These are phyloP conservation scores for Cerastoderma edule DNA, from an alignment of 2,888 invertebrate species.

Conservation along the genomic window DNA sequence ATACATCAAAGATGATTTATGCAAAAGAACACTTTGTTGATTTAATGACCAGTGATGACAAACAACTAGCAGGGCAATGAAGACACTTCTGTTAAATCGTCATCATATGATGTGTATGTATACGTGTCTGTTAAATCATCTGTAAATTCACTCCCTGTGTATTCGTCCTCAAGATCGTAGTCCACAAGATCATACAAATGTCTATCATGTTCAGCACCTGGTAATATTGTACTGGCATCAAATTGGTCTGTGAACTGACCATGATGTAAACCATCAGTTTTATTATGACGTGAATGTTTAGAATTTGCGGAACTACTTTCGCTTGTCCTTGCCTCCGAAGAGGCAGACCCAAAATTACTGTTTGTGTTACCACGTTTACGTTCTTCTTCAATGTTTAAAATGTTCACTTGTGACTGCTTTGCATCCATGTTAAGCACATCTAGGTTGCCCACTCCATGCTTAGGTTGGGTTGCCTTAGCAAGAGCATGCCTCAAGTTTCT, in stretches of 20 bases:
- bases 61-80: conserved; percentile 52
- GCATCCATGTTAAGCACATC: conserved; percentile 53
- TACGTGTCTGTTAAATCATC: conserved; percentile 56
- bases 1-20: background rate
- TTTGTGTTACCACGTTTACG: conserved; percentile 23
- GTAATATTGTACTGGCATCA: conserved; percentile 26
- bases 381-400: conserved; percentile 20
- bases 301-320: conserved; percentile 30
- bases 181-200: conserved; percentile 49
- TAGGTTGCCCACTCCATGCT: conserved; percentile 29
- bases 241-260: too few relatives aligned
- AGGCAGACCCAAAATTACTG: conserved; percentile 19
- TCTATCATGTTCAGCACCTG: conserved; percentile 36
- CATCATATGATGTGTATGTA: conserved; percentile 50
- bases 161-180: conserved; percentile 47
- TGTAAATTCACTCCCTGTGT: conserved; percentile 44
- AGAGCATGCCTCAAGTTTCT: background rate
- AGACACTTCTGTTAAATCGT: conserved; percentile 59
- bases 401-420: conserved; percentile 34
- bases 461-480: conserved; percentile 10
- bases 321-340: conserved; percentile 24
- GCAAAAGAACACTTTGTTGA: background rate
- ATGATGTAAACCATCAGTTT: background rate
- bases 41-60: background rate
- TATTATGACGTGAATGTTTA: background rate